These are phyloP conservation scores for Stigmatopora nigra DNA, from an alignment of 2,113 vertebrate genomes.

Conservation along the genomic window DNA sequence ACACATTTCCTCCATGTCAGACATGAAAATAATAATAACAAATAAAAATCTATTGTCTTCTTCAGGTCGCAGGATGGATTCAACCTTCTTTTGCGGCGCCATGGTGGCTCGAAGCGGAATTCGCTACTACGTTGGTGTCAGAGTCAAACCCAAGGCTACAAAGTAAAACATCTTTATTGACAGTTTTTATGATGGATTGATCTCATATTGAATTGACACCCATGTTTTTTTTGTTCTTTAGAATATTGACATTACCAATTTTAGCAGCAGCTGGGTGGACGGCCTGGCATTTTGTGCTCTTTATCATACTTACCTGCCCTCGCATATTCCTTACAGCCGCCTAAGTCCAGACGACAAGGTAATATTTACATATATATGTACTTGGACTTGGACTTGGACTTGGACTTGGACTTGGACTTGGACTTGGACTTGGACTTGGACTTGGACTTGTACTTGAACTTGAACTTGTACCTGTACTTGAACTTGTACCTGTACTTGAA, in stretches of 20 bases:
- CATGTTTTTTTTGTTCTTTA: conserved; percentile 20
- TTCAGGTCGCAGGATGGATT: conserved; percentile 70
- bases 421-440: no score
- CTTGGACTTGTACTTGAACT: no score
- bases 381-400: no score
- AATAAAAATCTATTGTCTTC: not conserved
- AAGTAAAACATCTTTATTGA: conserved; percentile 49
- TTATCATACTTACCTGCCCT: conserved; percentile 74
- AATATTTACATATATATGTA: no score
- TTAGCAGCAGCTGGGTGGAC: conserved; percentile 77
- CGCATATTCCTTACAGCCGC: conserved; percentile 64
- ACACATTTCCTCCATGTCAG: conserved; percentile 9
- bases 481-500: no score
- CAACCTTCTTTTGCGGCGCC: conserved; percentile 67
- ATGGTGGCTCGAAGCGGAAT: conserved; percentile 76
- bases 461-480: no score
- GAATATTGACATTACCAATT: conserved; percentile 78
- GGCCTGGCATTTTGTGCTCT: conserved; percentile 74
- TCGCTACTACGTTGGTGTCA: conserved; percentile 77
- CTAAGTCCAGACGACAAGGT: conserved; percentile 70
- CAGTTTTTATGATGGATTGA: not conserved
- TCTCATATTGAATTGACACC: not conserved
- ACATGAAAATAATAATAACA: not conserved
- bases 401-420: no score
- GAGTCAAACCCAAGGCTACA: conserved; percentile 71